Percentiles rank a stretch among this genome's conserved stretches.
Evolutionary conservation across 2,113 vertebrate species (phyloP).

Genomic region (Murina feae): DNA sequence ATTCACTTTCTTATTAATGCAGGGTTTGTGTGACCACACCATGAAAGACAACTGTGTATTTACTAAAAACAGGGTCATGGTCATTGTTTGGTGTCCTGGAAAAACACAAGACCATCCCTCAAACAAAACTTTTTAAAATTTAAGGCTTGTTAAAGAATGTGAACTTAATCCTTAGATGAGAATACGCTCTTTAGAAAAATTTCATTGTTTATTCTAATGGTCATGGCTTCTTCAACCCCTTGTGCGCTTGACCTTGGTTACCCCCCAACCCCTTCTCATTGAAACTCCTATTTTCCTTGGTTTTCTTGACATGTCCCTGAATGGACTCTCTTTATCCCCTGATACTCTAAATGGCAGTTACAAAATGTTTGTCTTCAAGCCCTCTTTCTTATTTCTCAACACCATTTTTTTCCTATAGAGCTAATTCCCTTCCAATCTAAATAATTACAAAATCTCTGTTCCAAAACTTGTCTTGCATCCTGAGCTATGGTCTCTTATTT

Average conservation of each 20-base stretch:
- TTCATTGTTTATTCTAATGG: neutral
- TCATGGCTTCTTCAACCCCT: neutral
- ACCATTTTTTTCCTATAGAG: neutral
- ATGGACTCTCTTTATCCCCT: neutral
- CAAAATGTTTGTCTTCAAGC: neutral
- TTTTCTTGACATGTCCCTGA: neutral
- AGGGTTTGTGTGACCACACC: slow-evolving; percentile 26
- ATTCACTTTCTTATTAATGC: slow-evolving; percentile 60
- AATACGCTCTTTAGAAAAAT: neutral
- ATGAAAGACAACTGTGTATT: slow-evolving; percentile 64
- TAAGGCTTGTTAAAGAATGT: neutral
- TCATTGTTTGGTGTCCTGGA: slow-evolving; percentile 48
- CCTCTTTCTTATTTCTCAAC: neutral
- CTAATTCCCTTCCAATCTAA: neutral
- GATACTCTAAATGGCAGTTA: neutral
- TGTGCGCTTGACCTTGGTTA: neutral
- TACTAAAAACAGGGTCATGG: slow-evolving; percentile 45
- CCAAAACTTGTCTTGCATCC: neutral
- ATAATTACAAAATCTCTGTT: neutral
- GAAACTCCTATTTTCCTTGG: neutral
- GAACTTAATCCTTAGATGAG: neutral
- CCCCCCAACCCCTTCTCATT: rapidly evolving
- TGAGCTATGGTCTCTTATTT: neutral
- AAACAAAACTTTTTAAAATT: neutral
- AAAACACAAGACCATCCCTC: slow-evolving; percentile 53